A percentile compares a stretch with the other conserved stretches of the same genome.
Conservation (phyloP, 2,797 vertebrate genomes). For the Epinephelus malabaricus region DNA sequence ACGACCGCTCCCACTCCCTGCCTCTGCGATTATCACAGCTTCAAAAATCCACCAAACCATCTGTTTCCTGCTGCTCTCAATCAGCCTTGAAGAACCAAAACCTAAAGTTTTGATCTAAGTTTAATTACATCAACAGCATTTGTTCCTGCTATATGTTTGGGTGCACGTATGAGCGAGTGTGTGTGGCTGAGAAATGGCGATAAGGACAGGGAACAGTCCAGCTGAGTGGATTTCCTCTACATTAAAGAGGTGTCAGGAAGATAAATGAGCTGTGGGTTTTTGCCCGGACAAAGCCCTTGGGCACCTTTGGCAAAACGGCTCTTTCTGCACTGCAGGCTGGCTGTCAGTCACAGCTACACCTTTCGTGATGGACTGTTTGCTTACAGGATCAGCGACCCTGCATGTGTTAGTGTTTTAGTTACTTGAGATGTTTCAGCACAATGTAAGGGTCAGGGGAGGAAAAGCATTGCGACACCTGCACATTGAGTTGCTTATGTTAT, state of each 20-base stretch:
- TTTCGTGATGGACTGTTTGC: slow-evolving; percentile 37
- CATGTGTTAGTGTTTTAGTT: slow-evolving; percentile 20
- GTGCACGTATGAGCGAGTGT: not conserved
- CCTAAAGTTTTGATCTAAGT: not conserved
- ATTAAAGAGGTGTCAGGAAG: slow-evolving; percentile 83
- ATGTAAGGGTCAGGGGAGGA: slow-evolving; percentile 1
- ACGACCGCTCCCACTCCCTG: slow-evolving; percentile 23
- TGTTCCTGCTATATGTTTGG: not conserved
- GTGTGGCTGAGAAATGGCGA: slow-evolving; percentile 24
- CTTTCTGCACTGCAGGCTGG: slow-evolving; percentile 70
- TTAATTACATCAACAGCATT: slow-evolving; percentile 7
- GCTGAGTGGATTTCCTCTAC: slow-evolving; percentile 80
- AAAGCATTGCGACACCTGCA: slow-evolving; percentile 2
- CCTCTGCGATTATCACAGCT: slow-evolving; percentile 56
- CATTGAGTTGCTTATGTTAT: not conserved
- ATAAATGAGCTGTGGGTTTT: slow-evolving; percentile 77
- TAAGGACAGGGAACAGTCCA: slow-evolving; percentile 46
- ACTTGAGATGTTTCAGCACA: slow-evolving; percentile 49
- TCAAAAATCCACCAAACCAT: slow-evolving; percentile 39
- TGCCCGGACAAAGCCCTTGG: slow-evolving; percentile 60
- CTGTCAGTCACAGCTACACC: slow-evolving; percentile 71
- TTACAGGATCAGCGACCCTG: slow-evolving; percentile 53
- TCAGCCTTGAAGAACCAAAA: not conserved
- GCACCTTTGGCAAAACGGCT: slow-evolving; percentile 62
- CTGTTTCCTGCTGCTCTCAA: slow-evolving; percentile 34